Conservation (phyloP, 92 coral and sea anemone genomes). For the Epizoanthus scotinus region DNA sequence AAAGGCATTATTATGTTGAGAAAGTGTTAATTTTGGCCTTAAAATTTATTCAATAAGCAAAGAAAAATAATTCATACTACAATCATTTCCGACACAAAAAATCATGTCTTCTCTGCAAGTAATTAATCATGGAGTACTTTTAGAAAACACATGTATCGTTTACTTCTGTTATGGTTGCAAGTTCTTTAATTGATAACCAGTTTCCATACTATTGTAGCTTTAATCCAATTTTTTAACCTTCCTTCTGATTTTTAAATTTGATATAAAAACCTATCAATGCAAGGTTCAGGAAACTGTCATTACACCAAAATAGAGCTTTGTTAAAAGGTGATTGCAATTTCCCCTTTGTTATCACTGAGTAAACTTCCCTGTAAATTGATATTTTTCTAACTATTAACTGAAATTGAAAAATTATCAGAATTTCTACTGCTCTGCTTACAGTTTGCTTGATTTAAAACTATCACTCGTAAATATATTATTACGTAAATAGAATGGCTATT, state of each 20-base stretch:
- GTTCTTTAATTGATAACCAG: no score
- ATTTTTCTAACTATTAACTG: background rate
- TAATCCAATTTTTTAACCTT: background rate
- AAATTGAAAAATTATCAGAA: no score
- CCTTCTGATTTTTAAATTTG: background rate
- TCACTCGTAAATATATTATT: background rate
- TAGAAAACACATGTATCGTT: background rate
- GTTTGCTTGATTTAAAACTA: background rate
- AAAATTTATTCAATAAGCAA: slow-evolving; percentile 4
- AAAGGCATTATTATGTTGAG: background rate
- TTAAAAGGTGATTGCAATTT: slow-evolving; percentile 32
- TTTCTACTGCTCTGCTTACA: background rate
- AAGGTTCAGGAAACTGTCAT: slow-evolving; percentile 15
- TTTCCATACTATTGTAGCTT: background rate
- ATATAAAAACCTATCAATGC: background rate
- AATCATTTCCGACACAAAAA: background rate
- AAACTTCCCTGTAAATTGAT: background rate
- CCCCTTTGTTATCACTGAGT: background rate
- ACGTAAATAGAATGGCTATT: no score
- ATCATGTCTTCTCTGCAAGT: background rate
- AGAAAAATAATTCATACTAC: no score
- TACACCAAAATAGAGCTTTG: slow-evolving; percentile 9
- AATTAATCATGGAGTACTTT: background rate
- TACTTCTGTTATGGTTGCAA: no score
- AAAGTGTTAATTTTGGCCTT: background rate